Base-by-base conservation (phyloP, 2,797 vertebrate species). In the Anguilla anguilla region DNA sequence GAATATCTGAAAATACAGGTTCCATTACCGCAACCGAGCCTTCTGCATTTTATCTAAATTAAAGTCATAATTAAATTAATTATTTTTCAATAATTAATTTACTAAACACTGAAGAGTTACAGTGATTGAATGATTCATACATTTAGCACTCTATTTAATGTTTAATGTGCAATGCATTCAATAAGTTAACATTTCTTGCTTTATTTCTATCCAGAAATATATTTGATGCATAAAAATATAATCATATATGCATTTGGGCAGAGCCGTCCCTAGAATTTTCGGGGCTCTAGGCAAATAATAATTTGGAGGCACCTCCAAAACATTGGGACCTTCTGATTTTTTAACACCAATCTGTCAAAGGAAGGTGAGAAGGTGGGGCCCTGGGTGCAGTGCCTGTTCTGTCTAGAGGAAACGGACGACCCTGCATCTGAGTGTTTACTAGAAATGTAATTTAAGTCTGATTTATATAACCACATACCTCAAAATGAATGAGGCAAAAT, bases 1-100 rank as follows among this genome's bases (percentile, higher is more conserved):
- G 93, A 95, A 95, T 94, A 95, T 95, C 95, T 95, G 94, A 94
- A 96, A 95, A 95, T 94, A 95, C 94, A 95, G 94, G 94, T 95
- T 95, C 94, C 94, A 93, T 94, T 93, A 93, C 94, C 94, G 93
- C 93, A 93, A 94, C 92, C 91, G 94, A 93, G 89, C 28, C 95
- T 92, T 91, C 93, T 94, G 53, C 93, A 91, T 94, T 96, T 94
- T 93, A 93, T 93, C 90, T 93, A 93, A 96, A 96, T 95, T 94
- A 96, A 93, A 92, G 91, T 95, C 94, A 95, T 93, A 95, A 95
- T 96, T 96, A 95, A 94, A 95, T 91, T 94, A 94, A 95, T 96
- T 96, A 96, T 96, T 95, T 59, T 19, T 17, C 15, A 59, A 59
- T 59, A 0, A 59, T 59, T 59, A 59, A 59, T 59, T 59, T 57